Evolutionary conservation across 35 echinoderm and acorn worm genomes (phyloP), one percentile per base, ranked within the genome.

Genomic region (Hemicentrotus pulcherrimus): DNA sequence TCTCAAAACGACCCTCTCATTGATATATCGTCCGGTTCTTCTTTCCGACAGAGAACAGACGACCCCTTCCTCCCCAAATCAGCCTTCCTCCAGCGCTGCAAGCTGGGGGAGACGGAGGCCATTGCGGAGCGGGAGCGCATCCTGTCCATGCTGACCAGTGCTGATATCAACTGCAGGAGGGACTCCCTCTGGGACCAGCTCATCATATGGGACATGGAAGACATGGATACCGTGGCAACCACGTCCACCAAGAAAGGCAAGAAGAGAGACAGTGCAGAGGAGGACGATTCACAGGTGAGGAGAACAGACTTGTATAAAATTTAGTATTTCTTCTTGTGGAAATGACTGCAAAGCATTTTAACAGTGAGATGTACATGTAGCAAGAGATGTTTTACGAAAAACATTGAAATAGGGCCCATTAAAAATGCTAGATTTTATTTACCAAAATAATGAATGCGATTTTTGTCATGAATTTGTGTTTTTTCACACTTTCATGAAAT

Each of bases 121-220:
- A 32, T 94, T 55, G 96, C 60, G 14, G 95, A 94, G 32, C 95
- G 94, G 45, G 97, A 96, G 8, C 95, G 95, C 86, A 97, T 99
- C 48, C 55, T 95, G 55, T 59, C 85, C 31, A 96, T 97, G 46
- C 96, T 98, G 24, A 97, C 94, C 28, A 91, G 95, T 28, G 97
- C 96, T 12, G 98, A 96, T 8, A 96, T 94, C 15, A 95, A 96
- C 88, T 99, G 97, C 48, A 71, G 98, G 46, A 87, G 98, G 33
- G 98, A 99, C 93, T 97, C 95, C 32, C 97, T 99, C 11, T 99
- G 98, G 98, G 60, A 95, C 33, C 94, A 97, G 52, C 92, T 99
- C 5, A 70, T 95, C 4, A 61, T 95, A 35, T 93, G 94, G 19
- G 98, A 98, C 28, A 94, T 47, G 14, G 92, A 94, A 19, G 94